phyloP scores from a whole-genome alignment of 2,797 vertebrate genomes.

The Phylloscopus collybita region DNA sequence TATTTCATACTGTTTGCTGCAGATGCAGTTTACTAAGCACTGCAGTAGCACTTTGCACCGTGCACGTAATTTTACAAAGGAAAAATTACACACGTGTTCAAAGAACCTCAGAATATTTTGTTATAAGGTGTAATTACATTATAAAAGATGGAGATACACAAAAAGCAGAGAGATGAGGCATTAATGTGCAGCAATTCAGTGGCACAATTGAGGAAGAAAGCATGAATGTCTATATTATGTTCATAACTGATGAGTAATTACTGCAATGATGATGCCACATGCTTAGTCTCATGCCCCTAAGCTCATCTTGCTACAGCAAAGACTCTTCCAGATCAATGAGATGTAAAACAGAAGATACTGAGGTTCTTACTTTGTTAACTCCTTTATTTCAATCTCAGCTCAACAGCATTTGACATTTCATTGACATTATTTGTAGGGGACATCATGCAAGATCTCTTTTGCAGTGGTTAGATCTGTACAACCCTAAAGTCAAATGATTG shows the following conservation, averaged over 20 bases:
- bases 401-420: not conserved
- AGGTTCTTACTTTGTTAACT: not conserved
- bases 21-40: not conserved
- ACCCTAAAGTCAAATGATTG: not conserved
- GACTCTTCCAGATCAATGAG: not conserved
- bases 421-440: not conserved
- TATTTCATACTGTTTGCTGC: constrained; percentile 28
- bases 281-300: not conserved
- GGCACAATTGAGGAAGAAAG: not conserved
- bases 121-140: not conserved
- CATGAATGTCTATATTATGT: not conserved
- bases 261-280: not conserved
- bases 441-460: not conserved
- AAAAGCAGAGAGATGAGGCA: not conserved
- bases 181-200: not conserved
- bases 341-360: not conserved
- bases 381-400: not conserved
- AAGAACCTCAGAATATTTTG: not conserved
- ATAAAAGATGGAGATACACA: not conserved
- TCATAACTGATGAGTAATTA: not conserved
- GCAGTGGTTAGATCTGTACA: not conserved
- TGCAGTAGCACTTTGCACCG: not conserved
- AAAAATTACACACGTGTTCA: not conserved
- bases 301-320: not conserved
- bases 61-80: not conserved